Evolutionary conservation across 2,113 vertebrate genomes (phyloP), one percentile per base, ranked within the genome.

Genomic region (Petaurus breviceps): DNA sequence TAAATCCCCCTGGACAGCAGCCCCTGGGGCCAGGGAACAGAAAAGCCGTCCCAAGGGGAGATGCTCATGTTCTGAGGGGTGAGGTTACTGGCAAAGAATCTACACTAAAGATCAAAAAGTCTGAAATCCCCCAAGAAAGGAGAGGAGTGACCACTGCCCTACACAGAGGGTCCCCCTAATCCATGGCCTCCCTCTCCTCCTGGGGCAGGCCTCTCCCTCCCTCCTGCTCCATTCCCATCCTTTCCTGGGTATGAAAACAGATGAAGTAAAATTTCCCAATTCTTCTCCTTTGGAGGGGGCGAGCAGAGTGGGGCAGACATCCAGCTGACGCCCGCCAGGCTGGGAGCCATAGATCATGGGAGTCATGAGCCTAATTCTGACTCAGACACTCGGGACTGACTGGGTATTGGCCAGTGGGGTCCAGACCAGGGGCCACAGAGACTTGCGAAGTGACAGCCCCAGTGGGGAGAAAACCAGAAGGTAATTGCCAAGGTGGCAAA

Each of bases 241-340:
- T 92, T 53, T 96, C 91, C 96, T 26, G 0, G 12, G 57, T 37
- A 93, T 53, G 11, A 96, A 98, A 97, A 95, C 91, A 95, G 93
- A 93, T 89, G 91, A 96, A 94, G 68, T 47, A 97, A 97, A 94
- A 49, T 93, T 95, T 95, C 95, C 96, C 90, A 0, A 96, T 92
- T 91, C 91, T 97, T 94, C 89, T 96, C 25, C 16, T 90, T 25
- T 28, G 77, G 92, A 96, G 90, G 92, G 93, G 93, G 89, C 4
- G 53, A 92, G 89, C 55, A 3, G n/a, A 23, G 90, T 3, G 92
- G 95, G 97, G 94, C 94, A 37, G 92, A 91, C 84, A 93, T 93
- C 94, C 97, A 96, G 47, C 50, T 77, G 96, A 96, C 90, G 51
- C 90, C 93, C 95, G 2, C 0, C 37, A n/a, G 68, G 92, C 95